These are phyloP conservation scores for Drosophila multiciliata DNA, from an alignment of 2,888 invertebrate species.

Conservation along the genomic window DNA sequence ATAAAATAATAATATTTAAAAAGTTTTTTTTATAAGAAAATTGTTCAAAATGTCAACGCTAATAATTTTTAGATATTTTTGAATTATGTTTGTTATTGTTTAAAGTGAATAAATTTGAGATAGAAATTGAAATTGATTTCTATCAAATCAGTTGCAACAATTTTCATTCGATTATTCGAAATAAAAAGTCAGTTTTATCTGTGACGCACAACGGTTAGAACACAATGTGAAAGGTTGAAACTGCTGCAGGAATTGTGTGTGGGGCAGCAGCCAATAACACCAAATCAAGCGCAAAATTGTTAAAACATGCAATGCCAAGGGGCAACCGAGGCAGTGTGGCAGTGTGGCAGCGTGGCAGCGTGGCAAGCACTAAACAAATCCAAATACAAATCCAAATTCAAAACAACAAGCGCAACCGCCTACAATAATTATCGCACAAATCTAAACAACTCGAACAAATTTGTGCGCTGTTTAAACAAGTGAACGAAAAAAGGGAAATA, in stretches of 20 bases:
- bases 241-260: constrained; percentile 29
- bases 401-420: constrained; percentile 53
- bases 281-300: constrained; percentile 66
- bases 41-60: background rate
- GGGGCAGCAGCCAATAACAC: constrained; percentile 45
- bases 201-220: constrained; percentile 29
- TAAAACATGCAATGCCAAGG: constrained; percentile 56
- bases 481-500: background rate
- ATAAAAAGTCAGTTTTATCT: background rate
- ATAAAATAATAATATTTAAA: background rate
- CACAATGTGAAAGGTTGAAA: constrained; percentile 1
- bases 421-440: constrained; percentile 60
- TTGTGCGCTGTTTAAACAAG: constrained; percentile 26
- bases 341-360: background rate
- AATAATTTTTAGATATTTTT: background rate
- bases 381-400: constrained; percentile 8
- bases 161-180: background rate
- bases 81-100: background rate
- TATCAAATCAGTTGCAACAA: background rate
- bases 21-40: background rate
- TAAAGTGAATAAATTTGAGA: background rate
- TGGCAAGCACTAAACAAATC: constrained; percentile 17
- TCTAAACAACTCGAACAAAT: constrained; percentile 58
- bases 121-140: background rate
- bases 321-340: constrained; percentile 10